Evolutionary conservation across 64 coral and sea anemone genomes (phyloP).

Genomic region (Montipora efflorescens): DNA sequence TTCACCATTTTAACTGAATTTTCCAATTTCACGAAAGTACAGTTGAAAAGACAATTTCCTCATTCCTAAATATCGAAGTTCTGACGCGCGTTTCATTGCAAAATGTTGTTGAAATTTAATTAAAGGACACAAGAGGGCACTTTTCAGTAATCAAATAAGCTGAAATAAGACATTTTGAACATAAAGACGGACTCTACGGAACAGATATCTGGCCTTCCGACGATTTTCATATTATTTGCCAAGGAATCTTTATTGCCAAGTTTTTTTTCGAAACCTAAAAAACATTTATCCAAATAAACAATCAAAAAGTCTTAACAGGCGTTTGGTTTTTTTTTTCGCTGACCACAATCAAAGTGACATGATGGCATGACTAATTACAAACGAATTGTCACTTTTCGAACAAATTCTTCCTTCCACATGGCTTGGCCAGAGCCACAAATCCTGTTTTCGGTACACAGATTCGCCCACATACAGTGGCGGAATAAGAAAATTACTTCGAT

Average conservation of each 20-base stretch:
- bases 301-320: not conserved
- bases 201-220: not conserved
- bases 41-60: not conserved
- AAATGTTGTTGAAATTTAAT: constrained; percentile 57
- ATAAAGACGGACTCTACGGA: not conserved
- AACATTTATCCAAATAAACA: not conserved
- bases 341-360: not conserved
- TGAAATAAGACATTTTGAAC: constrained; percentile 32
- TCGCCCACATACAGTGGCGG: constrained; percentile 51
- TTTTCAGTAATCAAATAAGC: constrained; percentile 31
- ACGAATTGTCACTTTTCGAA: constrained; percentile 40
- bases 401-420: constrained; percentile 51
- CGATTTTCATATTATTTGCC: constrained; percentile 8
- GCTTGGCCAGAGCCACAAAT: constrained; percentile 57
- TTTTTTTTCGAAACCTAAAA: not conserved
- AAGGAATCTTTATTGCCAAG: not conserved
- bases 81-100: constrained; percentile 14
- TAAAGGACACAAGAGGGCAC: constrained; percentile 13
- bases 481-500: constrained; percentile 55
- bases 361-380: constrained; percentile 51
- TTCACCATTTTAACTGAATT: not conserved
- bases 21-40: not conserved
- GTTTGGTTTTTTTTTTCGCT: not conserved
- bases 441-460: constrained; percentile 69
- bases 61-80: not conserved